These are phyloP conservation scores for Oncopodura yosiiana DNA, from an alignment of 1,140 invertebrate species.

Conservation along the genomic window DNA sequence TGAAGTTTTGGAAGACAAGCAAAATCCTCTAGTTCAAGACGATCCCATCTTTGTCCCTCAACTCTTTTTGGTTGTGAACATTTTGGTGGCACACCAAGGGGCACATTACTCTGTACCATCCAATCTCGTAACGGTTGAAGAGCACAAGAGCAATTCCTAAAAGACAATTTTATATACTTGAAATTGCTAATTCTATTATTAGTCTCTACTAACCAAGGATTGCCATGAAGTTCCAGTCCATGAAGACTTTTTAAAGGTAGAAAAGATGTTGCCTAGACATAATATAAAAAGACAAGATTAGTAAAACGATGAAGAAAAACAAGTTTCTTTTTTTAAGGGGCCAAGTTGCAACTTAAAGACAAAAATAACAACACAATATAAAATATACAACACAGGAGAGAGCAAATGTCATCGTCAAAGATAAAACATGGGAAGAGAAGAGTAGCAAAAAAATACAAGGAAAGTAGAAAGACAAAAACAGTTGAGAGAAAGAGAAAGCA, in stretches of 20 bases:
- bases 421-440: no score
- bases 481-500: background rate
- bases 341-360: background rate
- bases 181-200: no score
- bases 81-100: constrained; percentile 52
- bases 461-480: background rate
- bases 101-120: constrained; percentile 66
- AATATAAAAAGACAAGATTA: background rate
- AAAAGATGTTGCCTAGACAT: constrained; percentile 48
- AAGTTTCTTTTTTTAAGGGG: background rate
- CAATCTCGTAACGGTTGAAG: constrained; percentile 61
- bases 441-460: no score
- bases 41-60: constrained; percentile 56
- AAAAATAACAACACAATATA: no score
- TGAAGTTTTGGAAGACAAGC: constrained; percentile 55
- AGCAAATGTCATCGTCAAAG: no score
- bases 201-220: no score
- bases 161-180: no score
- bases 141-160: constrained; percentile 67
- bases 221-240: constrained; percentile 60
- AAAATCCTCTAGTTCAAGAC: constrained; percentile 64
- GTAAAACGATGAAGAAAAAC: no score
- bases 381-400: no score
- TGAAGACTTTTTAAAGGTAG: constrained; percentile 57
- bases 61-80: constrained; percentile 55